Percentiles rank a stretch among this genome's conserved stretches.
Conservation (phyloP, 2,113 vertebrate species). For the Malurus melanocephalus region DNA sequence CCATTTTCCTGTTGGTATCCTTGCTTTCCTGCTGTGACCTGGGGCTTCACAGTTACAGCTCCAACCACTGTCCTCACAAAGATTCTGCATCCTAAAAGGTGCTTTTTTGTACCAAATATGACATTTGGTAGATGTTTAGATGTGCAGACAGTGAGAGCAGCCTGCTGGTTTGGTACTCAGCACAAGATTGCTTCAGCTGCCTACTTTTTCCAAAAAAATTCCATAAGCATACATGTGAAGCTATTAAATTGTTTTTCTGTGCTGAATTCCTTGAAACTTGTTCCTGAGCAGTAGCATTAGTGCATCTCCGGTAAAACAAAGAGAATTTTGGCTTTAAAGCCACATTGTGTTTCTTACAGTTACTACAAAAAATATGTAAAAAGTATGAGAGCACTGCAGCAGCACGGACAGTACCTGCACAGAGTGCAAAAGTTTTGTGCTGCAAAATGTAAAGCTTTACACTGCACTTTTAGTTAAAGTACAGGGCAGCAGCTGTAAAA, state of each 20-base stretch:
- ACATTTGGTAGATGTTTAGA: neutral
- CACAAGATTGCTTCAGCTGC: neutral
- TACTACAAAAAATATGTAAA: neutral
- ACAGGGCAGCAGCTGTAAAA: neutral
- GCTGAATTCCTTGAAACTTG: neutral
- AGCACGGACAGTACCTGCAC: fast-evolving
- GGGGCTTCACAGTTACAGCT: neutral
- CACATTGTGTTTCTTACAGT: neutral
- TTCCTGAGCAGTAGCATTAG: neutral
- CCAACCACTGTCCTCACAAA: neutral
- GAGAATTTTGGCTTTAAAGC: neutral
- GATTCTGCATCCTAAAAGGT: neutral
- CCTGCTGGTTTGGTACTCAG: neutral
- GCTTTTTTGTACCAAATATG: neutral
- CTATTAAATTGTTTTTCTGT: neutral
- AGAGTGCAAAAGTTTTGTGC: neutral
- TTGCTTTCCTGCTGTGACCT: neutral
- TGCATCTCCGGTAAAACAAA: neutral
- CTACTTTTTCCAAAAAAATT: neutral
- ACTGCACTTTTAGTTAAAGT: neutral
- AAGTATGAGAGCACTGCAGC: neutral
- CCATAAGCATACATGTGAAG: neutral
- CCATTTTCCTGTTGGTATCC: neutral
- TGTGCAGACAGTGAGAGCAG: neutral
- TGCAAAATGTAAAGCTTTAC: neutral